Evolutionary conservation across 2,888 invertebrate genomes (phyloP), one percentile per base, ranked within the genome.

Genomic region (Drosophila setosimentum): DNA sequence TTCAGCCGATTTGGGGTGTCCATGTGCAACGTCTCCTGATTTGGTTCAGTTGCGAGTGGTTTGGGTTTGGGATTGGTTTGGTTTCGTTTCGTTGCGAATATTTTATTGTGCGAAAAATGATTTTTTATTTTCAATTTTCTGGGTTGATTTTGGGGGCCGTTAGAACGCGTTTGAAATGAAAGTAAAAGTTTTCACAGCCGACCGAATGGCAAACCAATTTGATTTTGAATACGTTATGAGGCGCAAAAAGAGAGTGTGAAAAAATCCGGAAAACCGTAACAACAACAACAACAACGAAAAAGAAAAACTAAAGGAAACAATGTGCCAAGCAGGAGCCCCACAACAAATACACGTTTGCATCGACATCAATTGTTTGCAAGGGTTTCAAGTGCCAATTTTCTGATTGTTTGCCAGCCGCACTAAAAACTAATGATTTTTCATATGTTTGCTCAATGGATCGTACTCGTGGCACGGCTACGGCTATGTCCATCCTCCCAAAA

Each of bases 91-190:
- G 58, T 49, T 63, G 73, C 71, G 66, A 76, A 84, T 90, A 91
- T 91, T 91, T 91, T 91, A 91, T 91, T 91, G 91, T 81, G 87
- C 91, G 90, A 89, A 87, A 91, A 91, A 91, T 89, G 83, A 87
- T 87, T 90, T 91, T 87, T 91, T 91, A 80, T 88, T 89, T 80
- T 82, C 88, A 83, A 83, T 83, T 85, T 76, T 75, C 76, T 67
- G 63, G 78, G 61, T 68, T 67, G 77, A 76, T 76, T 76, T 72
- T 68, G 40, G 55, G 55, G 37, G 37, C 37, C 33, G 78, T 68
- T 64, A 67, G 77, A 76, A 21, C 58, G 67, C 64, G 68, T 49
- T 71, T 59, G 70, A 83, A 81, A 70, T 74, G 73, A 86, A 88
- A 88, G 87, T 88, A 70, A 86, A 78, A 86, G 89, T 87, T 71